These are phyloP conservation scores for Myotis davidii DNA, from an alignment of 2,113 vertebrate species.

Conservation along the genomic window DNA sequence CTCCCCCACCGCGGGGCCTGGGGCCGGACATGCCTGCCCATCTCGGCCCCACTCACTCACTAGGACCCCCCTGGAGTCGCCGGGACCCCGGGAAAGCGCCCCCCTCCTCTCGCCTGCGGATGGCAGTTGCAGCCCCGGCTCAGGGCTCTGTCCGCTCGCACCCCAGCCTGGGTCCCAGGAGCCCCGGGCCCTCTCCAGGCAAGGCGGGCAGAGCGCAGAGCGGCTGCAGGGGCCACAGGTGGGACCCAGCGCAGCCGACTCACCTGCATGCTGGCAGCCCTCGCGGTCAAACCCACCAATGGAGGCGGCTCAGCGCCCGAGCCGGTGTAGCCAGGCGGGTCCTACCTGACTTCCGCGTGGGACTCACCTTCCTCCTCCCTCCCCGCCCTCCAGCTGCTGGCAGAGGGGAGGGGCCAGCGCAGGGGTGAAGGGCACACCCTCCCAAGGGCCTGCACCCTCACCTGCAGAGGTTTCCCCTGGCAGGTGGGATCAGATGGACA, in stretches of 20 bases:
- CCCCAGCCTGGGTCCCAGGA: background rate
- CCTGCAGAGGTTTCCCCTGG: background rate
- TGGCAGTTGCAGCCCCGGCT: background rate
- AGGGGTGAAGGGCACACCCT: background rate
- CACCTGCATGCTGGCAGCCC: slow-evolving; percentile 80
- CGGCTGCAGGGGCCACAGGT: rapidly evolving
- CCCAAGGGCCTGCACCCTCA: background rate
- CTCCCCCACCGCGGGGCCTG: too few relatives aligned
- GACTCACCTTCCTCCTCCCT: background rate
- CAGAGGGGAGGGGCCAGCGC: background rate
- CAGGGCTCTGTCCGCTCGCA: background rate
- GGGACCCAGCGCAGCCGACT: background rate
- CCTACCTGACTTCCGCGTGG: slow-evolving; percentile 79
- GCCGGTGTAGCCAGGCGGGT: rapidly evolving
- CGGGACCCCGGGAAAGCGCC: background rate
- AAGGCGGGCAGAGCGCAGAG: background rate
- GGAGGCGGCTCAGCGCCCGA: rapidly evolving
- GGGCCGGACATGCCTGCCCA: background rate
- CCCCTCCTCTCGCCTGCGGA: background rate
- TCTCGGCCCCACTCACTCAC: background rate
- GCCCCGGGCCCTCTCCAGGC: background rate
- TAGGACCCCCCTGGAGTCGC: too few relatives aligned
- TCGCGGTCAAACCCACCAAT: rapidly evolving
- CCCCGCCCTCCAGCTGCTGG: background rate
- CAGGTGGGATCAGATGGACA: rapidly evolving